Evolutionary conservation across 2,113 vertebrate genomes (phyloP), one percentile per base, ranked within the genome.

Genomic region (Falcunculus frontatus): DNA sequence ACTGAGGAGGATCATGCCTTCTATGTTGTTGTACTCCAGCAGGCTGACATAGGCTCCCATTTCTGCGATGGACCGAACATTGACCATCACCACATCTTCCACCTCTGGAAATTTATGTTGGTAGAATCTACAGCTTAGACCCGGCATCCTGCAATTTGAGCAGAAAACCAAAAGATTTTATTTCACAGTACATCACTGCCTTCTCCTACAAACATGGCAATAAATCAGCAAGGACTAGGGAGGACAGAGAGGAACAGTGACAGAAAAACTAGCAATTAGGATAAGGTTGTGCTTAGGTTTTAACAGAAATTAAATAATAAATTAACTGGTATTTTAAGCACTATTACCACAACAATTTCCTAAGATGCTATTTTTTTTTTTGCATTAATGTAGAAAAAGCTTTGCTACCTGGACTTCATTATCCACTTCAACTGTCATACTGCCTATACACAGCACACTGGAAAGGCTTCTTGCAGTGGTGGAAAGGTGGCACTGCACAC

Each of bases 11-110:
- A 99, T 99, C 99, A 99, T 99, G 97, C 99, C 99, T 89, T 99
- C 99, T 6, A 99, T 99, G 96, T 99, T 99, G 98, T 99, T 99
- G 97, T 99, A 99, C 85, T 99, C 99, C 97, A 99, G 89, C 33
- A 99, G 98, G 98, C 99, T 99, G 97, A 99, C 99, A 4, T 99
- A 99, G 81, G 99, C 99, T 7, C 99, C 99, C 99, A 99, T 99
- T 97, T 99, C 99, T 3, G 99, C 99, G 92, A 99, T 99, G 97
- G 99, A 99, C 42, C 99, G 97, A 44, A 99, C 99, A 2, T 99
- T 99, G 92, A 99, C 99, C 99, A 99, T 99, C 94, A 99, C 99
- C 6, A 99, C 99, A 97, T 99, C 99, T 95, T 99, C 99, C 97
- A 99, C 99, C 95, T 99, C 99, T 16, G 99, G 99, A 97, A 99